Base-by-base conservation (phyloP, 2,888 invertebrate species). In the Balanococcus diminutus region DNA sequence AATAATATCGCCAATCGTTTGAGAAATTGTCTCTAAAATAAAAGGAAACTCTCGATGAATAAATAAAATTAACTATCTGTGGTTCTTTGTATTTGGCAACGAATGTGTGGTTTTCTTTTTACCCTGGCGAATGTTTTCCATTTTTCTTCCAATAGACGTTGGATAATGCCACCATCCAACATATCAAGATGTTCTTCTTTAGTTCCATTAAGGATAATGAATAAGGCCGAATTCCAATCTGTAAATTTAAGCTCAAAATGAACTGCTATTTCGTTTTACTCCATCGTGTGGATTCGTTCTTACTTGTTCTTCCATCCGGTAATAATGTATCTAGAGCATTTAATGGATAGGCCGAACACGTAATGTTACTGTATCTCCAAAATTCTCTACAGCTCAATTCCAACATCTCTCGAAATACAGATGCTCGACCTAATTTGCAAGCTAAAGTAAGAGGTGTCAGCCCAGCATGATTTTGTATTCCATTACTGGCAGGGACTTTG, bases 181-280 rank as follows among this genome's bases (percentile, higher is more conserved):
- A 99, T 99, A 90, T 99, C 98, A 89, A 99, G 92, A 92, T 99
- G 99, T 89, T 97, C 98, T 89, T 98, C 96, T 89, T 98, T 98
- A 11, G 96, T 97, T 86, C 99, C 99, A 89, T 98, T 98, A 87
- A 99, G 92, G 89, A 99, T 98, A 88, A 98, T 98, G 91, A 98
- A 98, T 86, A 99, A 91, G 0, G 99, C 99, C 0, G 99, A 99
- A 90, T 98, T 98, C 97, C 98, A 98, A 91, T 99, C 99, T 98
- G 91, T 90, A 87, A 88, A 87, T 79, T 31, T 28, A 72, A 14
- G 56, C 9, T 56, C 6, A 8, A 9, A 6, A 0, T 56, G 11
- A 19, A 9, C 19, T 56, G 9, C 2, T 56, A 5, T 22, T 22
- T 56, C 1, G 11, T 22, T 22, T 22, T 11, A 6, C 0, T 56